Evolutionary conservation across 1,140 invertebrate species (phyloP), one percentile per base, ranked within the genome.

Genomic region (Caenorhabditis latens): DNA sequence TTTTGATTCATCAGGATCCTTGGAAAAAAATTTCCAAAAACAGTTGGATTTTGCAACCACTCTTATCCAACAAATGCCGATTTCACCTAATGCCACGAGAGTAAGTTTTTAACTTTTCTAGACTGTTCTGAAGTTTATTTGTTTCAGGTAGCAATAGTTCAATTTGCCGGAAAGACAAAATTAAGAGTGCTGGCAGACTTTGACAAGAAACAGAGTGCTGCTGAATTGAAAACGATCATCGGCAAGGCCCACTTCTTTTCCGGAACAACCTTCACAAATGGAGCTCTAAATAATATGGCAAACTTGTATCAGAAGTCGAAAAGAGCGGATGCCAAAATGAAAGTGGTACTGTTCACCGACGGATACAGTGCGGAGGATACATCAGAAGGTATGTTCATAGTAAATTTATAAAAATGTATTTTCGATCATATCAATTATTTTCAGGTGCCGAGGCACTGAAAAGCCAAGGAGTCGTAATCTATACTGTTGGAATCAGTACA

Each of bases 1-100:
- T 43, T 85, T 85, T 42, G 84, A 85, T 53, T 58, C 84, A 9
- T 85, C 84, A 16, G 84, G 84, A 24, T 85, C 84, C 6, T 7
- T 63, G 32, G 50, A 75, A 43, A 55, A 63, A 11, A 85, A 85
- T n/a, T 85, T 85, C 53, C 42, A 71, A n/a, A 55, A 40, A 21
- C 84, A 85, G 67, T 32, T 85, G 9, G 0, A 40, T 8, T 43
- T 85, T 3, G 84, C 84, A 0, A 75, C 8, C 24, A n/a, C 53
- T 4, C 14, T 85, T 6, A 65, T 85, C 1, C 32, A 85, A 11
- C 63, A 85, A 19, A 53, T 79, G 48, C 48, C 55, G 5, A 50
- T 85, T 11, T 8, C 43, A 1, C 13, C n/a, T 16, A 71, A 79
- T 42, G 24, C 21, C 1, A 85, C 84, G 4, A 46, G 67, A n/a